Base-by-base conservation (phyloP, 1,140 invertebrate species). In the Camponotus floridanus region DNA sequence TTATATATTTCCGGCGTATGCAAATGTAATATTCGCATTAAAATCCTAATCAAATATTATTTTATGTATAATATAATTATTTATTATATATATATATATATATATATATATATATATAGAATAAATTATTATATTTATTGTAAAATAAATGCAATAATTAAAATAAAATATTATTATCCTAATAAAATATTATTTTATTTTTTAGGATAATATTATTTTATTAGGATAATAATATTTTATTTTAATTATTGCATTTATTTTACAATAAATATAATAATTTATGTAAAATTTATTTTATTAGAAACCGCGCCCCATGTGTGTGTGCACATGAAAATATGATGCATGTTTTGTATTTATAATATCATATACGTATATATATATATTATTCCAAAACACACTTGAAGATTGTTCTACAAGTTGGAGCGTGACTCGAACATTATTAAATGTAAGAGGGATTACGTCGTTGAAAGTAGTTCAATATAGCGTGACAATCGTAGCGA, bases 401-500 rank as follows among this genome's bases (percentile, higher is more conserved):
- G n/a, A 79, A 39, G 45, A 67, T 42, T 64, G 45, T 68, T 21
- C 15, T 42, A 67, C 45, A 68, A 55, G 13, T 68, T 55, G 45
- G n/a, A 55, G 8, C 76, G 62, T 68, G 76, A 79, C 42, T 79
- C n/a, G 62, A 26, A 1, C 26, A 26, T 26, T 26, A 26, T 79
- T 67, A 68, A 79, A 55, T 55, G 15, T 68, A 51, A 36, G 45
- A 57, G 33, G 21, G 76, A 79, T 79, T 79, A 55, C 62, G 51
- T 51, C 9, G 11, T 62, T 51, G 31, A n/a, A 26, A 15, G 45
- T 79, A 36, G 21, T 57, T 42, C 33, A 59, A 61, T 33, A 11
- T 71, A 57, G 65, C 67, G 33, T 42, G 64, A 59, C 48, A 48
- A 18, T 9, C 33, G 33, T 33, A 26, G 18, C n/a, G 31, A 79